These are phyloP conservation scores for Molorchus minor DNA, from an alignment of 2,888 invertebrate species.

Conservation along the genomic window DNA sequence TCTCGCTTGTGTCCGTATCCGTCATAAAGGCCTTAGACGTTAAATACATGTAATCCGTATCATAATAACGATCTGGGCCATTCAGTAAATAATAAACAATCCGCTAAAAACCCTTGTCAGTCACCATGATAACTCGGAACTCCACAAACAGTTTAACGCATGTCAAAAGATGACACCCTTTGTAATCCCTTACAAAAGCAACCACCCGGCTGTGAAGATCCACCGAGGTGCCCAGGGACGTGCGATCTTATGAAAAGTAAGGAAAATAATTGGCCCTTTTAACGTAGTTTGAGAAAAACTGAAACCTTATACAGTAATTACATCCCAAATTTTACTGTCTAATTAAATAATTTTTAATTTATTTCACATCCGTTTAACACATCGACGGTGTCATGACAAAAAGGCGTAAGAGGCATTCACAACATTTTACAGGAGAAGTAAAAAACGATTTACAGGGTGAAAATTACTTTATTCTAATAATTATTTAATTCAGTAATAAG, in stretches of 20 bases:
- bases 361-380: no score
- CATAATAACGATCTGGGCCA: constrained; percentile 22
- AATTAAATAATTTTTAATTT: no score
- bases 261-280: no score
- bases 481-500: no score
- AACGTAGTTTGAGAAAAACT: no score
- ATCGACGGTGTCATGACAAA: no score
- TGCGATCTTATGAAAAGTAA: neutral
- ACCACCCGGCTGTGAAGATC: constrained; percentile 37
- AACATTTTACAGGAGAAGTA: no score
- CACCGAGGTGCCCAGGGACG: constrained; percentile 26
- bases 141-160: constrained; percentile 58
- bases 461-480: no score
- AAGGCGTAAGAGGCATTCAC: no score
- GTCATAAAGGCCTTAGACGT: constrained; percentile 2
- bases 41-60: constrained; percentile 25
- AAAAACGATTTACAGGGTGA: no score
- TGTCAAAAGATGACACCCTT: constrained; percentile 57
- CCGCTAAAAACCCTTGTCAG: constrained; percentile 45
- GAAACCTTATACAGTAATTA: no score
- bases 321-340: no score
- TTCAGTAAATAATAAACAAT: constrained; percentile 32
- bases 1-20: constrained; percentile 7
- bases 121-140: constrained; percentile 45
- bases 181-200: constrained; percentile 45